Evolutionary conservation across 2,888 invertebrate species (phyloP).

Genomic region (Hydrotaea cyrtoneurina): DNA sequence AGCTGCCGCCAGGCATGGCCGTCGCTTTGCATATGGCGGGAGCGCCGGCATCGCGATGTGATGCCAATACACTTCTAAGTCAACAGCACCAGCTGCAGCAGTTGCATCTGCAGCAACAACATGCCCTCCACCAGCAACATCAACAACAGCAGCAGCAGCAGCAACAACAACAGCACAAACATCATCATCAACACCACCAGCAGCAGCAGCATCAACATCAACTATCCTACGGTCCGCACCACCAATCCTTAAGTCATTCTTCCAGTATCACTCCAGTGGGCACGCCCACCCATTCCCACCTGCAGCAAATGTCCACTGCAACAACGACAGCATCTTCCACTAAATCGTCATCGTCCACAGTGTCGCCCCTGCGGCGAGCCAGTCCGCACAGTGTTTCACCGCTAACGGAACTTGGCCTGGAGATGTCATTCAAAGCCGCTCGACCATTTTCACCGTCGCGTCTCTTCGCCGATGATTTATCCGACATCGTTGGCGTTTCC

Average conservation of each 20-base stretch:
- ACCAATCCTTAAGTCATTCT: constrained; percentile 41
- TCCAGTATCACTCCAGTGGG: constrained; percentile 43
- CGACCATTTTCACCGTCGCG: constrained; percentile 82
- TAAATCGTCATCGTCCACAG: constrained; percentile 74
- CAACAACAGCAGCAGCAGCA: constrained; percentile 67
- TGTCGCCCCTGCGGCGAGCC: constrained; percentile 81
- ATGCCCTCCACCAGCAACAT: constrained; percentile 74
- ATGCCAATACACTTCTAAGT: constrained; percentile 73
- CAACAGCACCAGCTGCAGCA: constrained; percentile 76
- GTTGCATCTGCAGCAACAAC: constrained; percentile 74
- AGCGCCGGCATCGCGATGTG: constrained; percentile 70
- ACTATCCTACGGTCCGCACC: constrained; percentile 51
- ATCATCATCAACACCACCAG: constrained; percentile 62
- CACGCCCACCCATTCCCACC: constrained; percentile 36
- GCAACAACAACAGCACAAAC: constrained; percentile 60
- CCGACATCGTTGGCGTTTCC: constrained; percentile 78
- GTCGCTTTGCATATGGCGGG: constrained; percentile 73
- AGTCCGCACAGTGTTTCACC: constrained; percentile 84
- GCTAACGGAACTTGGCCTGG: constrained; percentile 83
- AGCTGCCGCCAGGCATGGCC: constrained; percentile 77
- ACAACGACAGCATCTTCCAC: constrained; percentile 59
- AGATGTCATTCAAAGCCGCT: constrained; percentile 85
- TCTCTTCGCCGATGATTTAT: constrained; percentile 86
- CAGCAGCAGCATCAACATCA: constrained; percentile 65
- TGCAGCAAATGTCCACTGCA: constrained; percentile 48